Conservation (phyloP, 2,113 vertebrate genomes). For the Pygoscelis adeliae region DNA sequence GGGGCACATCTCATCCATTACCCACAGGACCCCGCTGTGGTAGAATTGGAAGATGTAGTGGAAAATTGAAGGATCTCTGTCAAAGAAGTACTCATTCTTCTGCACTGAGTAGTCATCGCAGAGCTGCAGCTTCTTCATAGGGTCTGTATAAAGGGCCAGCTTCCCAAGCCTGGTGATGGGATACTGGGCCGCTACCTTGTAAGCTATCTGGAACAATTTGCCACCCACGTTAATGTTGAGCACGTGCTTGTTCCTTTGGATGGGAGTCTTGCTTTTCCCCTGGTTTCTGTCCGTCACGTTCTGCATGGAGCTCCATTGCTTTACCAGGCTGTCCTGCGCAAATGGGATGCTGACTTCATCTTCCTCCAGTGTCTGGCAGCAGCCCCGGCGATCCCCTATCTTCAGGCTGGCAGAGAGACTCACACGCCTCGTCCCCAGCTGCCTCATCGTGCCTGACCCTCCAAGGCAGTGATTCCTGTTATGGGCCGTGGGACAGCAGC, state of each 20-base stretch:
- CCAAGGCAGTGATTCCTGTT: rapidly evolving
- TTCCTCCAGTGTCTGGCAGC: slow-evolving; percentile 56
- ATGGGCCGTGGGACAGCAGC: rapidly evolving
- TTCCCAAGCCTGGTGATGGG: slow-evolving; percentile 84
- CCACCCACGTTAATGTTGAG: slow-evolving; percentile 88
- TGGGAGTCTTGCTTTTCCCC: background rate
- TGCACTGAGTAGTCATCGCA: slow-evolving; percentile 88
- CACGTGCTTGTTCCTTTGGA: slow-evolving; percentile 60
- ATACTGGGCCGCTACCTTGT: slow-evolving; percentile 71
- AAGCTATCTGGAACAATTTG: slow-evolving; percentile 80
- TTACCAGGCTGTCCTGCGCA: slow-evolving; percentile 81
- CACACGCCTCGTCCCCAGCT: slow-evolving; percentile 64
- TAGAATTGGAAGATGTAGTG: slow-evolving; percentile 90
- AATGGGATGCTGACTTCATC: slow-evolving; percentile 77
- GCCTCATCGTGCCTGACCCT: background rate
- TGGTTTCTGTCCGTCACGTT: slow-evolving; percentile 43
- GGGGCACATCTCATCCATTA: slow-evolving; percentile 82
- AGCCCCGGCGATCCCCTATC: slow-evolving; percentile 23
- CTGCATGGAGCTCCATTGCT: slow-evolving; percentile 86
- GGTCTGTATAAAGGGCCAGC: slow-evolving; percentile 80
- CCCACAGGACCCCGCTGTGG: slow-evolving; percentile 81
- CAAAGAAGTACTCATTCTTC: slow-evolving; percentile 89
- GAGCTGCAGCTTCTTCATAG: slow-evolving; percentile 77
- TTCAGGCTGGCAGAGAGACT: slow-evolving; percentile 82
- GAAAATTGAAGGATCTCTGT: slow-evolving; percentile 87